These are phyloP conservation scores for Pristionchus fissidentatus DNA, from an alignment of 2,888 invertebrate species.

Conservation along the genomic window DNA sequence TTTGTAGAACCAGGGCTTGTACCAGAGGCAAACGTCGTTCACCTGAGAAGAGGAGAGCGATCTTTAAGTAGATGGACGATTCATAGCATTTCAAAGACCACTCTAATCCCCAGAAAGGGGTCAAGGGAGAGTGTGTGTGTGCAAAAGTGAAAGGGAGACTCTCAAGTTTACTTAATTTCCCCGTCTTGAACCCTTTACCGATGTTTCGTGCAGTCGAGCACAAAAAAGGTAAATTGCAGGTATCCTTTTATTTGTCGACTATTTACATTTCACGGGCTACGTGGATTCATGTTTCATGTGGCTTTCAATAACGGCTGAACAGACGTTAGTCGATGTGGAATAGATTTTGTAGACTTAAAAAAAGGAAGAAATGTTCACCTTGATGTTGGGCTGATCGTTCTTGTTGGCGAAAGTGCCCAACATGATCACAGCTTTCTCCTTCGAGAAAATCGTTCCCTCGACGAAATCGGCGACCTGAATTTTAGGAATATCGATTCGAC, in stretches of 20 bases:
- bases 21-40: conserved; percentile 82
- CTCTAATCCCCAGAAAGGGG: too few relatives aligned
- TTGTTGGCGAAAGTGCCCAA: conserved; percentile 82
- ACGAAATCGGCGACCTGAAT: conserved; percentile 81
- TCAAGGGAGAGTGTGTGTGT: too few relatives aligned
- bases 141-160: too few relatives aligned
- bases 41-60: conserved; percentile 65
- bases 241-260: too few relatives aligned
- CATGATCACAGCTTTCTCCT: conserved; percentile 83
- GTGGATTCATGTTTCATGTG: too few relatives aligned
- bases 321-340: too few relatives aligned
- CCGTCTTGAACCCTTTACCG: not conserved
- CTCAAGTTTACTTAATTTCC: too few relatives aligned
- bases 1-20: conserved; percentile 85
- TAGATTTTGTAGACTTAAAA: too few relatives aligned
- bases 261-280: too few relatives aligned
- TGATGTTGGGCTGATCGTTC: conserved; percentile 62
- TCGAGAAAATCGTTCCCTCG: conserved; percentile 82
- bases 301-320: too few relatives aligned
- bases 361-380: too few relatives aligned
- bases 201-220: not conserved
- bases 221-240: too few relatives aligned
- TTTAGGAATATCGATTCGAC: not conserved
- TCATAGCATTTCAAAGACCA: not conserved
- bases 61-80: not conserved